phyloP scores from a whole-genome alignment of 2,888 invertebrate genomes.

The Luffia ferchaultella region DNA sequence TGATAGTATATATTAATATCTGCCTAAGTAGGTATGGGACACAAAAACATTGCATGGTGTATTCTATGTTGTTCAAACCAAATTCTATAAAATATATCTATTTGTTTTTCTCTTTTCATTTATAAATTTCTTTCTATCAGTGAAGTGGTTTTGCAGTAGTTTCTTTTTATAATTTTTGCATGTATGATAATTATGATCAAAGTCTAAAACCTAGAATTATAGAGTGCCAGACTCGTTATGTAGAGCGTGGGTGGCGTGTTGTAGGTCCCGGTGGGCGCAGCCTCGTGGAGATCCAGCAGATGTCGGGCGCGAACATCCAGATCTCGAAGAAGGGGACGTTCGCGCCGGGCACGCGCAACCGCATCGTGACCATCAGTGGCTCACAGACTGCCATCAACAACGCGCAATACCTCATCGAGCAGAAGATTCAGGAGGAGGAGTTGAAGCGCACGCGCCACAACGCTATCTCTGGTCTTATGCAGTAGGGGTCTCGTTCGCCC shows the following conservation, averaged over 20 bases:
- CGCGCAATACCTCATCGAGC: conserved; percentile 95
- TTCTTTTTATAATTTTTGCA: too few species aligned
- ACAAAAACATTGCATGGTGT: too few species aligned
- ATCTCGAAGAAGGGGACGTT: conserved; percentile 98
- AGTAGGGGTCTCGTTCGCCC: conserved; percentile 44
- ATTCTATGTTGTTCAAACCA: too few species aligned
- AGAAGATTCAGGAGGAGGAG: conserved; percentile 96
- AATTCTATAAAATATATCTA: too few species aligned
- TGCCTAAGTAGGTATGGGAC: too few species aligned
- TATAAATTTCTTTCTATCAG: too few species aligned
- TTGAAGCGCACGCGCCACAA: conserved; percentile 92
- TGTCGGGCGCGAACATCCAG: conserved; percentile 97
- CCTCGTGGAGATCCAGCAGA: conserved; percentile 96
- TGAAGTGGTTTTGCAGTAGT: too few species aligned
- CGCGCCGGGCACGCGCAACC: conserved; percentile 96
- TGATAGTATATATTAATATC: too few species aligned
- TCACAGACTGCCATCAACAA: conserved; percentile 86
- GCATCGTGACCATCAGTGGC: conserved; percentile 96
- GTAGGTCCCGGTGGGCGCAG: conserved; percentile 94
- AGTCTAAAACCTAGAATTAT: too few species aligned
- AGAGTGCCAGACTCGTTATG: too few species aligned
- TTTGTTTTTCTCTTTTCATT: too few species aligned
- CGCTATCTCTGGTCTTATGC: conserved; percentile 77
- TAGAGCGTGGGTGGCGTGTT: conserved; percentile 1
- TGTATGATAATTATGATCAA: too few species aligned